phyloP scores from a whole-genome alignment of 2,888 invertebrate species.

The Clostera curtula region DNA sequence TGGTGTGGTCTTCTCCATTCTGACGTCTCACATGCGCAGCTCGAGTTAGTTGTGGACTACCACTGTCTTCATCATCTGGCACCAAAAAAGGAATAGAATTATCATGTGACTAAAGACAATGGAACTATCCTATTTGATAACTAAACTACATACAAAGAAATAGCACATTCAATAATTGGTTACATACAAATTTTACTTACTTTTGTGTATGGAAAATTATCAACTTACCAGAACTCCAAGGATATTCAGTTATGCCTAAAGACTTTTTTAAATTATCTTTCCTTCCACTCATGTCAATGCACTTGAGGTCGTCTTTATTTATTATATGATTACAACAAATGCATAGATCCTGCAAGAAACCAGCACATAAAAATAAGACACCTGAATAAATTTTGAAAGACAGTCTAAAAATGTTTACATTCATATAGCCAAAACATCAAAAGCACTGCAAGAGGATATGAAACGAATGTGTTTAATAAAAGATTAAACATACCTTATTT shows the following conservation, averaged over 20 bases:
- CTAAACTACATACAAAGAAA: too few species aligned
- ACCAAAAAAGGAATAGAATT: slow-evolving; percentile 1
- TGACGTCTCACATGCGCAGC: slow-evolving; percentile 15
- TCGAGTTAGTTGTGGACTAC: slow-evolving; percentile 7
- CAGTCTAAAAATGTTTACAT: too few species aligned
- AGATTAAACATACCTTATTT: too few species aligned
- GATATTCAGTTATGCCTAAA: slow-evolving; percentile 45
- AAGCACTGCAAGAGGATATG: too few species aligned
- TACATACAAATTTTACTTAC: not conserved
- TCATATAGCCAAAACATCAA: too few species aligned
- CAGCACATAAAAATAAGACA: too few species aligned
- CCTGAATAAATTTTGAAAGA: too few species aligned
- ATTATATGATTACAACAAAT: too few species aligned
- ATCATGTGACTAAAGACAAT: not conserved
- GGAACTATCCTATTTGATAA: too few species aligned
- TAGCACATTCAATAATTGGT: not conserved
- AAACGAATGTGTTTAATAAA: too few species aligned
- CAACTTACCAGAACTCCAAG: slow-evolving; percentile 55
- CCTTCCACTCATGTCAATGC: slow-evolving; percentile 33
- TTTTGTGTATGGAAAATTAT: not conserved
- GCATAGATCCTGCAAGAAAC: too few species aligned
- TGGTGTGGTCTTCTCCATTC: slow-evolving; percentile 18
- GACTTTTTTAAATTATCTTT: slow-evolving; percentile 43
- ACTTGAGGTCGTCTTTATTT: not conserved
- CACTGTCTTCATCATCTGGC: slow-evolving; percentile 32